phyloP scores from a whole-genome alignment of 2,888 invertebrate genomes.

The Platypus cylindrus region DNA sequence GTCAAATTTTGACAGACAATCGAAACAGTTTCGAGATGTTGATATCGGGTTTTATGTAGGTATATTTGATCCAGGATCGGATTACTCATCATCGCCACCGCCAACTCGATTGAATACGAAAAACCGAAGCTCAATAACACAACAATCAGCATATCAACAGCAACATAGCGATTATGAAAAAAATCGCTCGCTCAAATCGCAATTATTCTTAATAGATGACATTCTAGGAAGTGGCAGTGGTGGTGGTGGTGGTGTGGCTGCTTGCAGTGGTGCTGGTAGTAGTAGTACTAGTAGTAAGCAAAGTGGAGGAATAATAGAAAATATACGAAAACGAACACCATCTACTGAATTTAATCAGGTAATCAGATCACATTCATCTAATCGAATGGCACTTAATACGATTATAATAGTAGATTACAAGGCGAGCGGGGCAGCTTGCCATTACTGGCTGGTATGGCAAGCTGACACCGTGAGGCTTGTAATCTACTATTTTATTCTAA shows the following conservation, averaged over 20 bases:
- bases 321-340: conserved; percentile 21
- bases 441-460: too few species aligned
- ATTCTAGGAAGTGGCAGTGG: conserved; percentile 30
- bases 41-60: conserved; percentile 5
- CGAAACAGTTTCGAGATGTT: neutral
- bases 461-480: too few species aligned
- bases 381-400: too few species aligned
- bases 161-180: conserved; percentile 29
- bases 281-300: neutral
- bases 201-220: conserved; percentile 36
- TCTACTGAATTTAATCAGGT: conserved; percentile 15
- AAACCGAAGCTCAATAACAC: conserved; percentile 14
- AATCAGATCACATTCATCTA: too few species aligned
- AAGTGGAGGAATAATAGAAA: too few species aligned
- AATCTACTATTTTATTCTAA: too few species aligned
- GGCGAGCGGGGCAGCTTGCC: too few species aligned
- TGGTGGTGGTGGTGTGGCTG: conserved; percentile 18
- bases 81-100: conserved; percentile 12
- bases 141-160: conserved; percentile 23
- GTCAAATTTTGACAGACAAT: neutral
- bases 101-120: conserved; percentile 10
- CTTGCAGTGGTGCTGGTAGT: neutral
- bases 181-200: conserved; percentile 30
- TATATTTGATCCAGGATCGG: conserved; percentile 8
- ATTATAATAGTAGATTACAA: too few species aligned